Base-by-base conservation (phyloP, 1,140 invertebrate genomes). In the Mactra quadrangularis region DNA sequence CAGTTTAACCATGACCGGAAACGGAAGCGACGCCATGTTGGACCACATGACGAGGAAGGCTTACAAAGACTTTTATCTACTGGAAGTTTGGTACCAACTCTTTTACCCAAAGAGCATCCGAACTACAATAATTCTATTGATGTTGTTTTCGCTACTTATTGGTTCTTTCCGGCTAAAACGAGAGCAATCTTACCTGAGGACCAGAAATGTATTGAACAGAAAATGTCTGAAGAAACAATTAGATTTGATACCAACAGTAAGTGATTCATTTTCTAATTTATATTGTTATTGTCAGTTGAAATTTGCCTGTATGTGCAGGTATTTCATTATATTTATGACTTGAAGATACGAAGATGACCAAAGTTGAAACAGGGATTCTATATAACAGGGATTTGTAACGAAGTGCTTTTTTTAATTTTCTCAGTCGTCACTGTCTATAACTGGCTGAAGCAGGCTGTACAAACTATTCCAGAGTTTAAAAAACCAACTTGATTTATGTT, bases 61-160 rank as follows among this genome's bases (percentile, higher is more conserved):
- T 83, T 94, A 33, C 93, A 94, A 85, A 75, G 94, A 85, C 85
- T 93, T 0, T 87, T 94, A 60, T 94, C 93, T 13, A 94, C 93
- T 31, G 93, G 94, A 25, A 94, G 93, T 17, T 81, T 94, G 47
- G 93, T 92, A 7, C 93, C 93, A 19, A 88, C 92, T n/a, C 86
- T 91, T 0, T 71, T 92, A n/a, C 60, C 85, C 31, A 9, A 52
- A 0, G 70, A 83, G 38, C 89, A 92, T 85, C 88, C 89, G 13
- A 86, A 90, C 45, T 90, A 88, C 59, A 89, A 87, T 47, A 85
- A 92, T 74, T 91, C 90, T 17, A 93, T 94, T 60, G 94, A 94
- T 81, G 72, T 94, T 11, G 83, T 94, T 33, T 94, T 94, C 87
- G 94, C 93, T 41, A 94, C 94, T 7, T 94, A 94, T 84, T 94